Base-by-base conservation (phyloP, 2,113 vertebrate genomes). In the Rhinopomastus cyanomelas region DNA sequence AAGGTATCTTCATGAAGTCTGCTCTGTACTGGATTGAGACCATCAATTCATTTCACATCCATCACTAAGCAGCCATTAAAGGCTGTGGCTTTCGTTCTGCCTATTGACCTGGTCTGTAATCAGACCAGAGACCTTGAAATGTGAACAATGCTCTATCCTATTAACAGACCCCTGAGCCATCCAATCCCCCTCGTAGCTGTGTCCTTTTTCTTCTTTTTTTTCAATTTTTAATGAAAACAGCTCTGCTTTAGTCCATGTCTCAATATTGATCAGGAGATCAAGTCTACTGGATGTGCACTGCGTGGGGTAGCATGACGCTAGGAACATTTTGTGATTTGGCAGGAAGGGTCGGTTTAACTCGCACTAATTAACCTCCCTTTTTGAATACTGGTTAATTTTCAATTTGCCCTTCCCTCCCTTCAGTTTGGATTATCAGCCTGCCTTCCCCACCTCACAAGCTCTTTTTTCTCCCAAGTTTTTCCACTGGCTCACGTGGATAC, bases 1-100 rank as follows among this genome's bases (percentile, higher is more conserved):
- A 76, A 69, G 18, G 44, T 42, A 60, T 83, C 88, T 86, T 78
- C 3, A 5, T 84, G 61, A 84, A 71, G 44, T 53, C 69, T 88
- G 36, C 36, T 72, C 83, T 57, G 82, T 56, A 48, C 53, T 89
- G 77, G 73, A 53, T 62, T 84, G 92, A 91, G 36, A 61, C 66
- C 62, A 84, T 92, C 90, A 75, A 53, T 89, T 92, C 74, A 68
- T 81, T 88, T 90, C 85, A 76, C 77, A 84, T 94, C 93, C 57
- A 48, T 96, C 85, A 88, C 93, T 88, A 86, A 59, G 36, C 66
- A 90, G 83, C 90, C 77, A 89, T 89, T 96, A 92, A 81, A 81
- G 0, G 14, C 87, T 86, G 78, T 53, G 69, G 53, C 77, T 95
- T 94, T 92, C 77, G 68, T 83, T 93, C 68, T 91, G 42, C 32